Conservation (phyloP, 1,140 invertebrate species). For the Drosophila pruinosa region DNA sequence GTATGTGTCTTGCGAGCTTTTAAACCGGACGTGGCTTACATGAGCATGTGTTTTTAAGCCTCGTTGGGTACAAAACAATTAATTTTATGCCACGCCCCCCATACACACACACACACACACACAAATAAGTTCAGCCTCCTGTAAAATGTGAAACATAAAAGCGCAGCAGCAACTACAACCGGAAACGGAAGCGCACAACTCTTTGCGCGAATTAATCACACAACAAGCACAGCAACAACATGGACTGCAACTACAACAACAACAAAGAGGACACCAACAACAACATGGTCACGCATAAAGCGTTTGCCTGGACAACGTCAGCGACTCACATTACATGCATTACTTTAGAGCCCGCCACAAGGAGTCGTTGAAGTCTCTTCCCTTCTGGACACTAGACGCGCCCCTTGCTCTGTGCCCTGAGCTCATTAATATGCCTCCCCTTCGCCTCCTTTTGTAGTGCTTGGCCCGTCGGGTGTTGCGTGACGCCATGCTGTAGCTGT, state of each 20-base stretch:
- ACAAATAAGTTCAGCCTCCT: constrained; percentile 58
- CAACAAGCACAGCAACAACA: constrained; percentile 59
- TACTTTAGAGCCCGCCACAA: constrained; percentile 3
- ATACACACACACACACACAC: constrained; percentile 14
- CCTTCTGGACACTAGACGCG: not conserved
- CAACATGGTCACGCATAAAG: constrained; percentile 39
- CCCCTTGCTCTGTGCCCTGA: no score
- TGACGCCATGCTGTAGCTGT: constrained; percentile 35
- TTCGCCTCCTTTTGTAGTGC: constrained; percentile 40
- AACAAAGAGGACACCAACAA: constrained; percentile 12
- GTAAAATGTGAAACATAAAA: constrained; percentile 79
- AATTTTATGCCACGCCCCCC: constrained; percentile 70
- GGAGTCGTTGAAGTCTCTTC: not conserved
- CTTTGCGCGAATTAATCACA: constrained; percentile 81
- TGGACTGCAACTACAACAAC: constrained; percentile 13
- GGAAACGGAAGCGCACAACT: constrained; percentile 78
- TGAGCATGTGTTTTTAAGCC: constrained; percentile 79
- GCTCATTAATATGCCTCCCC: constrained; percentile 17
- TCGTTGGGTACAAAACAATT: constrained; percentile 79
- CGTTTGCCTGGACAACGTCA: constrained; percentile 14
- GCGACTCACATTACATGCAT: constrained; percentile 12
- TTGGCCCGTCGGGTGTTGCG: constrained; percentile 57
- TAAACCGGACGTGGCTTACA: constrained; percentile 72
- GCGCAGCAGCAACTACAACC: constrained; percentile 61
- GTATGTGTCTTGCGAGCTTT: constrained; percentile 23